Percentiles rank a stretch among this genome's conserved stretches.
Evolutionary conservation across 2,113 vertebrate species (phyloP).

Genomic region (Donacobius atricapilla): DNA sequence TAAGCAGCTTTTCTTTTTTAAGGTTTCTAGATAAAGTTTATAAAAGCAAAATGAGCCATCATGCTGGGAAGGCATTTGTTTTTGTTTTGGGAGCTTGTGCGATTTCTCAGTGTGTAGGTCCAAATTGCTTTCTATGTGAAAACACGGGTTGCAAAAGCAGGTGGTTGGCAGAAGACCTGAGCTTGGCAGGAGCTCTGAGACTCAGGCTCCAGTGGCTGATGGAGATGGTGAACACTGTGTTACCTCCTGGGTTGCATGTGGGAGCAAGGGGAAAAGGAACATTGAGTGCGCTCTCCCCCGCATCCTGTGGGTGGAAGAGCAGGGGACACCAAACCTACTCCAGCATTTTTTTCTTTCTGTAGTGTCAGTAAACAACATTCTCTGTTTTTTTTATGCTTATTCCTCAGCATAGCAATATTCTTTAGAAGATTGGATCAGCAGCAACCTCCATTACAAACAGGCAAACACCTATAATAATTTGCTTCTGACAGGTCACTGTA

Average conservation of each 20-base stretch:
- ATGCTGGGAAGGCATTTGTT: slow-evolving; percentile 18
- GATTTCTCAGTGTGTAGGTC: background rate
- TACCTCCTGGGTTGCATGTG: background rate
- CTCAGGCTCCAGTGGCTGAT: background rate
- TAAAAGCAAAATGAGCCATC: background rate
- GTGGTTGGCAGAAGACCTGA: slow-evolving; percentile 52
- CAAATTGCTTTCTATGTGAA: slow-evolving; percentile 4
- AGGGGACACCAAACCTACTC: background rate
- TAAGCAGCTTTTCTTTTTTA: background rate
- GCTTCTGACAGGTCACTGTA: background rate
- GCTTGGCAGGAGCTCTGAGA: slow-evolving; percentile 13
- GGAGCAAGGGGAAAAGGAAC: background rate
- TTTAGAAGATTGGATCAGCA: background rate
- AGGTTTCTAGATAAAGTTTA: background rate
- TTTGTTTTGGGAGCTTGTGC: background rate
- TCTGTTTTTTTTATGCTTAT: background rate
- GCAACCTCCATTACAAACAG: background rate
- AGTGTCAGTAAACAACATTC: background rate
- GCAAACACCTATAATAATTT: background rate
- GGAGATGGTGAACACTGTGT: background rate
- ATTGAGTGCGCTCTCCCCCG: rapidly evolving
- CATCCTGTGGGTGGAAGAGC: background rate
- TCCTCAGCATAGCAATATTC: background rate
- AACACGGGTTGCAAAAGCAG: slow-evolving; percentile 10
- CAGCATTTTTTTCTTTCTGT: background rate